Conservation (phyloP, 2,113 vertebrate genomes). For the Indri indri region DNA sequence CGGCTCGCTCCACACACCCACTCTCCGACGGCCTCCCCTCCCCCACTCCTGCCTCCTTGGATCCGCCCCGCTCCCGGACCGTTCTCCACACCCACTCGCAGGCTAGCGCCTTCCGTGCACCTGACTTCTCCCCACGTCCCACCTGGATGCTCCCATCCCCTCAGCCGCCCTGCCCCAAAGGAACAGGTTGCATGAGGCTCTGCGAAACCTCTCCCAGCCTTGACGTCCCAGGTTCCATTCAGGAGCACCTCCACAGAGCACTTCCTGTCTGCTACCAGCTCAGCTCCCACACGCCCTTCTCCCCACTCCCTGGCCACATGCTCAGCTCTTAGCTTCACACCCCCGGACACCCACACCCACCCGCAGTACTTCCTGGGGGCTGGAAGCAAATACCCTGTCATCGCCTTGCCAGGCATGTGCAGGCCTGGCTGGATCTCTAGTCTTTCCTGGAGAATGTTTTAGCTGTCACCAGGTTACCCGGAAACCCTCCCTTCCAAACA, state of each 20-base stretch:
- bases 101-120: background rate
- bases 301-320: background rate
- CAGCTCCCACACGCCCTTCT: slow-evolving; percentile 1
- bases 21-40: slow-evolving; percentile 19
- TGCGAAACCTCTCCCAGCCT: background rate
- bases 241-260: background rate
- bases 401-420: background rate
- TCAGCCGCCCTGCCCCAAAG: background rate
- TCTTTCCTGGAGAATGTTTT: background rate
- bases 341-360: background rate
- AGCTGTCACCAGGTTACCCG: background rate
- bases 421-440: background rate
- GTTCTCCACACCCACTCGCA: slow-evolving; percentile 43
- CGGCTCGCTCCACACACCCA: background rate
- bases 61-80: slow-evolving; percentile 29
- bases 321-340: background rate
- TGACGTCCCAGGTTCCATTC: background rate
- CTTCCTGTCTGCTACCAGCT: background rate
- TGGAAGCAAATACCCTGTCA: background rate
- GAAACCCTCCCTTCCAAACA: background rate
- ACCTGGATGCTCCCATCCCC: background rate
- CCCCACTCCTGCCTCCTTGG: slow-evolving; percentile 41
- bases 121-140: background rate
- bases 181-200: slow-evolving; percentile 47
- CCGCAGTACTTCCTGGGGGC: background rate